Base-by-base conservation (phyloP, 2,113 vertebrate genomes). In the Chrysemys picta region DNA sequence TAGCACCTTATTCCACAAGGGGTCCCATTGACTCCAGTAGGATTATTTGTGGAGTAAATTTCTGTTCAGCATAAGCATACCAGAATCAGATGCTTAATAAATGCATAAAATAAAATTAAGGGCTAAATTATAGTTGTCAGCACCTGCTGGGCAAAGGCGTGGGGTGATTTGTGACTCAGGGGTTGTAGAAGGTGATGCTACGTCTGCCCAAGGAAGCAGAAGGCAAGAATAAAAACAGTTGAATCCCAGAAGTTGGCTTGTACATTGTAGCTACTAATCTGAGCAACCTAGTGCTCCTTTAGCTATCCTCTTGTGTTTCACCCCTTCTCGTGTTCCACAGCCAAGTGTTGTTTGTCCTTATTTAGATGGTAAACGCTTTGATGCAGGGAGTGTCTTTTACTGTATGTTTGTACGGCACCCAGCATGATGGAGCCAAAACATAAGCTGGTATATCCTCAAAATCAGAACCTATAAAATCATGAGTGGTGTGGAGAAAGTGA, bases 151-250 rank as follows among this genome's bases (percentile, higher is more conserved):
- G 85, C 50, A 85, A 84, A 0, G 78, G 81, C 75, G 49, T 65
- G 42, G 72, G 52, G 85, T 88, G 82, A 89, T 95, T 94, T 95
- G 85, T 91, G 89, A 90, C 62, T 72, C 85, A 87, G 90, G 84
- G 84, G 85, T 83, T 95, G 72, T 31, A 88, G 78, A 85, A 94
- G 89, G 79, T 47, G 96, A 83, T 94, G 84, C 45, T 85, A 0
- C 80, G 82, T 82, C 80, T 96, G 96, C 93, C 93, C 57, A 65
- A 82, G 57, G 83, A 89, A 95, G 52, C 89, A 87, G 94, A 96
- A 96, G 85, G 91, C 91, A 96, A 92, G 94, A 94, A 90, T 93
- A 94, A 86, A 82, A 89, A 96, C 95, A 1, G 0, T 88, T 14
- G 65, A n/a, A n/a, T 57, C 56, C 56, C 56, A 57, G 10, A 57